phyloP scores from a whole-genome alignment of 2,888 invertebrate genomes.

The Nemotelus pantherinus region DNA sequence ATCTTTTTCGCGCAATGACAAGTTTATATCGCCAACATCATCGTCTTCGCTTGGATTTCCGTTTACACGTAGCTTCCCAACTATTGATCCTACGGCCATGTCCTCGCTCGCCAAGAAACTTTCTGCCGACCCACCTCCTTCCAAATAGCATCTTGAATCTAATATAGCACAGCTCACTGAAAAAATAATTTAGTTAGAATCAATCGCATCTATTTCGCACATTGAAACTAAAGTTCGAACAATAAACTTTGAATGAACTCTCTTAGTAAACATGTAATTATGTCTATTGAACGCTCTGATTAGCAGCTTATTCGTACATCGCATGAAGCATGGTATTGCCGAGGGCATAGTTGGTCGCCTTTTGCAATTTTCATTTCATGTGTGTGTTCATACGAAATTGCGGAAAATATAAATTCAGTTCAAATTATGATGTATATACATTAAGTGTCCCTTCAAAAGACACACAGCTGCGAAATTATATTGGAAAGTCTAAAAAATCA shows the following conservation, averaged over 20 bases:
- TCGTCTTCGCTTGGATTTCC: constrained; percentile 79
- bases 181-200: constrained; percentile 49
- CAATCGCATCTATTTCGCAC: background rate
- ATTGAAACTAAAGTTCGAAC: background rate
- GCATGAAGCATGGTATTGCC: background rate
- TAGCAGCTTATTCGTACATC: background rate
- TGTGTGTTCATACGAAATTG: background rate
- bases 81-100: constrained; percentile 78
- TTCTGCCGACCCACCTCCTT: constrained; percentile 90
- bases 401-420: too few species aligned
- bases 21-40: constrained; percentile 77
- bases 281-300: background rate
- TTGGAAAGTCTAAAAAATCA: too few species aligned
- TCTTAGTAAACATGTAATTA: background rate
- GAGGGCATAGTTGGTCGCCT: background rate
- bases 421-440: too few species aligned
- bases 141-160: constrained; percentile 89
- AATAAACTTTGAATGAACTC: background rate
- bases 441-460: too few species aligned
- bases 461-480: too few species aligned
- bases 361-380: background rate
- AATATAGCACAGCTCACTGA: constrained; percentile 70
- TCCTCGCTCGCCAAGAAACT: constrained; percentile 92
- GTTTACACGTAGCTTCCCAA: constrained; percentile 81
- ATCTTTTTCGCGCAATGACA: constrained; percentile 80